Evolutionary conservation across 2,113 vertebrate genomes (phyloP).

Genomic region (Corapipo altera): DNA sequence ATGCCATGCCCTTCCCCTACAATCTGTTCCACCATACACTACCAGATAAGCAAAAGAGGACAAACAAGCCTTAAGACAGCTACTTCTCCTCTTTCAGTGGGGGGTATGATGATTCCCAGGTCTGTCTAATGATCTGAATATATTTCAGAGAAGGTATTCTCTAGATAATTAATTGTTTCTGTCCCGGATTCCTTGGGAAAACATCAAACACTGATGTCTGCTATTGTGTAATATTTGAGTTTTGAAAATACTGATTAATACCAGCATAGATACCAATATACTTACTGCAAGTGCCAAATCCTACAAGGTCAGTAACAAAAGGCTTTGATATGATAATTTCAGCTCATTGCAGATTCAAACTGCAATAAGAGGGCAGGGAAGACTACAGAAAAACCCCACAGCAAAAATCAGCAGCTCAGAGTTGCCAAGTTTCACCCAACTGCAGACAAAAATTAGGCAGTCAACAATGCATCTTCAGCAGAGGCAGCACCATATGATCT

Average conservation of each 20-base stretch:
- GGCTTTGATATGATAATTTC: constrained; percentile 57
- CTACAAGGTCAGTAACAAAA: constrained; percentile 46
- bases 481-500: constrained; percentile 60
- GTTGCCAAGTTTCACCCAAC: constrained; percentile 41
- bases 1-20: not conserved
- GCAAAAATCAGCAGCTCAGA: constrained; percentile 57
- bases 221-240: not conserved
- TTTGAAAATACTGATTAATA: constrained; percentile 44
- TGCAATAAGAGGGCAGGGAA: constrained; percentile 55
- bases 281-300: constrained; percentile 55
- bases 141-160: constrained; percentile 12
- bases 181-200: constrained; percentile 27
- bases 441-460: constrained; percentile 48
- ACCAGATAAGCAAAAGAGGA: not conserved
- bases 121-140: not conserved
- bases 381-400: constrained; percentile 63
- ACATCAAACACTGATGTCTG: constrained; percentile 18
- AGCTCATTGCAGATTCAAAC: constrained; percentile 52
- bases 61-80: not conserved
- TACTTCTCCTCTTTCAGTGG: constrained; percentile 19
- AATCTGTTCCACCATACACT: not conserved
- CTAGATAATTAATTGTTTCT: constrained; percentile 9
- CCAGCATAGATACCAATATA: constrained; percentile 31
- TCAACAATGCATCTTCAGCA: constrained; percentile 18
- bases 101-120: constrained; percentile 4